Base-by-base conservation (phyloP, 2,113 vertebrate genomes). In the Calypte anna region DNA sequence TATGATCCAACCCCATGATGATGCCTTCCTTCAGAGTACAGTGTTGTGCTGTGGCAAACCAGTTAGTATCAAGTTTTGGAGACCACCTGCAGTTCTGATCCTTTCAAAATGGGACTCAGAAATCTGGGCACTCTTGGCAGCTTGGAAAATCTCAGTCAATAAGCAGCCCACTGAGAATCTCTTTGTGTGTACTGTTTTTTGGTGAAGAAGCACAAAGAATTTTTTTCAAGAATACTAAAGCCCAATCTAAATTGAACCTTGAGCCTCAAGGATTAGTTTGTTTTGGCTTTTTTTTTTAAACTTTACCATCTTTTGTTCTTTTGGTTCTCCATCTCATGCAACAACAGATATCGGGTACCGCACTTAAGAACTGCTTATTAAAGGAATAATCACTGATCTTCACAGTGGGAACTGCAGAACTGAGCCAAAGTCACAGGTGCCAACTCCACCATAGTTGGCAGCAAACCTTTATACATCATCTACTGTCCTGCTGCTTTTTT, bases 321-420 rank as follows among this genome's bases (percentile, higher is more conserved):
- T 97, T 97, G 96, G 97, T 95, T 95, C 82, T 33, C n/a, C 12
- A 86, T 91, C 87, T 94, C 69, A 89, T 95, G 87, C 95, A 96
- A 96, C 91, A 96, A 95, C 87, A 97, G 88, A 85, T 97, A 97
- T 97, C 97, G 96, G 88, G 93, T 97, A 95, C 95, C 96, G 96
- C 97, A 97, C 97, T 97, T 97, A 96, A 97, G 96, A 96, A 97
- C 93, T 95, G 91, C 97, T 92, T 97, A 95, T 81, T 96, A 72
- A 94, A 74, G 96, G 92, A 95, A 86, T 96, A 96, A 96, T 97
- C 97, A 95, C 95, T 97, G 97, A 97, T 98, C 97, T 97, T 95
- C 95, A 90, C 95, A 97, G 97, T 96, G 96, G 91, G 97, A 95
- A 21, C 94, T 94, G 94, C 87, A 43, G 61, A 48, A 73, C 69